These are phyloP conservation scores for Drosophila infuscata DNA, from an alignment of 2,888 invertebrate species.

Conservation along the genomic window DNA sequence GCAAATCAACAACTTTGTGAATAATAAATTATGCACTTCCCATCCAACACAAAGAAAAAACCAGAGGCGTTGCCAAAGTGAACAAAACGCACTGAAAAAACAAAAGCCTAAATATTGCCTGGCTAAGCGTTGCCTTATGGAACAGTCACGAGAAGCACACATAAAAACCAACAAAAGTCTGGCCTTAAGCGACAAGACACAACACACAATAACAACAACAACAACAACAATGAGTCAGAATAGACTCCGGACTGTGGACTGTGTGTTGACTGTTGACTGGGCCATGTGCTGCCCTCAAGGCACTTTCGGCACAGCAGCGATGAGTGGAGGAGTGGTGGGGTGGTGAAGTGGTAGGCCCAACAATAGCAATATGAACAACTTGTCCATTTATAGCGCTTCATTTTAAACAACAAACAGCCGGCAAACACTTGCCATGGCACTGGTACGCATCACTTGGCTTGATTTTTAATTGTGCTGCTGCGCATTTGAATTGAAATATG, in stretches of 20 bases:
- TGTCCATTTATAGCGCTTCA: constrained; percentile 70
- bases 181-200: constrained; percentile 49
- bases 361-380: constrained; percentile 38
- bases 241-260: constrained; percentile 33
- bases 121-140: constrained; percentile 23
- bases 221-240: too few relatives aligned
- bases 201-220: background rate
- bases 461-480: constrained; percentile 71
- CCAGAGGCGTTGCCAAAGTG: too few relatives aligned
- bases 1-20: constrained; percentile 37
- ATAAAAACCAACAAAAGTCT: constrained; percentile 54
- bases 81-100: too few relatives aligned
- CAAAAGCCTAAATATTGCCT: too few relatives aligned
- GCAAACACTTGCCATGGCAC: constrained; percentile 57
- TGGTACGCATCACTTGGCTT: constrained; percentile 66
- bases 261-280: constrained; percentile 57
- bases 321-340: background rate
- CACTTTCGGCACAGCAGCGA: constrained; percentile 25
- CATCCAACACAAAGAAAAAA: too few relatives aligned
- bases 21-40: constrained; percentile 57
- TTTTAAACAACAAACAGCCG: constrained; percentile 62
- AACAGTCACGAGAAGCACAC: constrained; percentile 42
- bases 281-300: constrained; percentile 64
- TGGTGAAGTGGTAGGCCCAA: constrained; percentile 1
- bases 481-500: constrained; percentile 67